Evolutionary conservation across 2,797 vertebrate genomes (phyloP).

Genomic region (Pseudotriccus pelzelni): DNA sequence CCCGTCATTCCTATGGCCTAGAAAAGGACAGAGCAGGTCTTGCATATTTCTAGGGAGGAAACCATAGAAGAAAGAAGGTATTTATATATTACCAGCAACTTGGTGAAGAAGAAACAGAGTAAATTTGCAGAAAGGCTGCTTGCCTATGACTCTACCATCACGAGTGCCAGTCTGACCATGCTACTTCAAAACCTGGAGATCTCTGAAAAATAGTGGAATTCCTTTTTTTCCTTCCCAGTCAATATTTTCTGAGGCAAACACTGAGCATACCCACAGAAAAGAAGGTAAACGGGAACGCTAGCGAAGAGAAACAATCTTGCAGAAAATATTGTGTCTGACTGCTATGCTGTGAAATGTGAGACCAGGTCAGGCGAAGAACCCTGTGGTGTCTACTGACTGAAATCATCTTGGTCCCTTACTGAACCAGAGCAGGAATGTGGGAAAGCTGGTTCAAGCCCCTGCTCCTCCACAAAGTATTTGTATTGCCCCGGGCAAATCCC

Average conservation of each 20-base stretch:
- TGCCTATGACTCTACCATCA: background rate
- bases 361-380: background rate
- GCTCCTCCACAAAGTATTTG: background rate
- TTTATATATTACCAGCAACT: background rate
- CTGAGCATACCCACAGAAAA: rapidly evolving
- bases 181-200: background rate
- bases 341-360: background rate
- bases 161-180: background rate
- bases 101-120: background rate
- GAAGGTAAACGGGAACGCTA: background rate
- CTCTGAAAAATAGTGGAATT: background rate
- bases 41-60: background rate
- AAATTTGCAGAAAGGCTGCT: background rate
- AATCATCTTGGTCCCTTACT: background rate
- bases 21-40: background rate
- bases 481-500: background rate
- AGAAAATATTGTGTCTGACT: background rate
- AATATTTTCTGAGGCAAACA: background rate
- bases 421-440: constrained; percentile 47
- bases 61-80: background rate
- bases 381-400: background rate
- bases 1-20: background rate
- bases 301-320: background rate
- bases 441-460: constrained; percentile 15
- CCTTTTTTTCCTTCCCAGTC: background rate